Evolutionary conservation across 1,140 invertebrate genomes (phyloP).

Genomic region (Brachionus plicatilis): DNA sequence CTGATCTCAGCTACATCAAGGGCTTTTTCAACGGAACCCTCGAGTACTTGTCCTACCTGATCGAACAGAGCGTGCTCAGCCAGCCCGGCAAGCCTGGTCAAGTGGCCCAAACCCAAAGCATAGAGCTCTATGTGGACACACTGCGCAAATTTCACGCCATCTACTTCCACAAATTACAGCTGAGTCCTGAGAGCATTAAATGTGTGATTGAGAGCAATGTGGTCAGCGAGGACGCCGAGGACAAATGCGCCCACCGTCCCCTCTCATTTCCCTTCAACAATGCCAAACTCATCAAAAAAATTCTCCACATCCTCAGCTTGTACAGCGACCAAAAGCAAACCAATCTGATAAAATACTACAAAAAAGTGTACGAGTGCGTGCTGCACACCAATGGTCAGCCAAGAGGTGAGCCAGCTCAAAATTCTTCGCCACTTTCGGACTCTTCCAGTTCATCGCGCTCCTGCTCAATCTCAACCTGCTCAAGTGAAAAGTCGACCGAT

Average conservation of each 20-base stretch:
- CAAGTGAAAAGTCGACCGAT: not conserved
- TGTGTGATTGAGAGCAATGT: not conserved
- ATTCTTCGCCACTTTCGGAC: not conserved
- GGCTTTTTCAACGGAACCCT: slow-evolving; percentile 16
- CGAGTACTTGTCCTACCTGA: slow-evolving; percentile 18
- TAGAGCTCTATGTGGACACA: slow-evolving; percentile 9
- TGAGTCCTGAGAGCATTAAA: not conserved
- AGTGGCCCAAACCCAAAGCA: not conserved
- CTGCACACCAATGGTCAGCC: not conserved
- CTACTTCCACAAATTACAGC: slow-evolving; percentile 6
- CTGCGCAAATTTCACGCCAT: slow-evolving; percentile 25
- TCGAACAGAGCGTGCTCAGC: not conserved
- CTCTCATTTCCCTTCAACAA: slow-evolving; percentile 9
- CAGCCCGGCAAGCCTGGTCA: not conserved
- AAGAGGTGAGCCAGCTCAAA: not conserved
- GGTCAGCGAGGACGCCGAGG: not conserved
- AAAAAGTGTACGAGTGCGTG: not conserved
- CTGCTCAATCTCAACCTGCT: not conserved
- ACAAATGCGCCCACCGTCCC: not conserved
- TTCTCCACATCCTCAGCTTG: not conserved
- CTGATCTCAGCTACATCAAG: not conserved
- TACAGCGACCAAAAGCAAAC: not conserved
- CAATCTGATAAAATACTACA: not conserved
- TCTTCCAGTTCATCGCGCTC: not conserved
- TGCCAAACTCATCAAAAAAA: slow-evolving; percentile 18